Percentiles rank a stretch among this genome's conserved stretches.
Conservation (phyloP, 2,888 invertebrate genomes). For the Drosophila koepferae region DNA sequence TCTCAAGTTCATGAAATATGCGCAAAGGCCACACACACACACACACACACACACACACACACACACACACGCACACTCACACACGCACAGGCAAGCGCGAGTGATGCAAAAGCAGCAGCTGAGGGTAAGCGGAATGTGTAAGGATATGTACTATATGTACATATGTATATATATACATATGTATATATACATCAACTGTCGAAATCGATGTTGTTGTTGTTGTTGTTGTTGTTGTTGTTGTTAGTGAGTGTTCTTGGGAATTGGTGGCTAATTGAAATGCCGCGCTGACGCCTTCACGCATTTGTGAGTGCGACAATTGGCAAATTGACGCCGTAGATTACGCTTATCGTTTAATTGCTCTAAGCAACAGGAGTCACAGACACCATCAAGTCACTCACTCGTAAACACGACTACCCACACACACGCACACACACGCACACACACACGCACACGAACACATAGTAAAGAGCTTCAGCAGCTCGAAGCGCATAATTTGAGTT, state of each 20-base stretch:
- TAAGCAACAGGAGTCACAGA: conserved; percentile 71
- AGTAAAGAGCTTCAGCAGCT: conserved; percentile 2
- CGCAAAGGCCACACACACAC: conserved; percentile 63
- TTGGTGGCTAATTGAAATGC: conserved; percentile 74
- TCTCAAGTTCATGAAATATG: conserved; percentile 76
- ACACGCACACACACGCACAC: conserved; percentile 17
- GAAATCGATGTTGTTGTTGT: conserved; percentile 10
- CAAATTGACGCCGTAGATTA: conserved; percentile 73
- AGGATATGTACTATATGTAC: neutral
- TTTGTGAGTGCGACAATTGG: conserved; percentile 71
- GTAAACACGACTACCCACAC: conserved; percentile 13
- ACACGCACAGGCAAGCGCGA: neutral
- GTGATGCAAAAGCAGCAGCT: conserved; percentile 2
- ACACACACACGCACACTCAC: conserved; percentile 24
- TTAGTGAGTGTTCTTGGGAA: conserved; percentile 7
- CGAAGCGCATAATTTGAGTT: conserved; percentile 74
- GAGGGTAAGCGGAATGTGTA: neutral
- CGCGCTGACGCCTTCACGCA: conserved; percentile 73
- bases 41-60: conserved; percentile 22
- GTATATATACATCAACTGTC: conserved; percentile 1
- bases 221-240: conserved; percentile 10
- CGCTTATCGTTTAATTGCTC: conserved; percentile 77
- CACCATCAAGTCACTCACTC: conserved; percentile 21
- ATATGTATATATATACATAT: neutral
- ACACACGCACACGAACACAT: conserved; percentile 14